These are phyloP conservation scores for Pseudachorutes palmiensis DNA, from an alignment of 1,140 invertebrate genomes.

Conservation along the genomic window DNA sequence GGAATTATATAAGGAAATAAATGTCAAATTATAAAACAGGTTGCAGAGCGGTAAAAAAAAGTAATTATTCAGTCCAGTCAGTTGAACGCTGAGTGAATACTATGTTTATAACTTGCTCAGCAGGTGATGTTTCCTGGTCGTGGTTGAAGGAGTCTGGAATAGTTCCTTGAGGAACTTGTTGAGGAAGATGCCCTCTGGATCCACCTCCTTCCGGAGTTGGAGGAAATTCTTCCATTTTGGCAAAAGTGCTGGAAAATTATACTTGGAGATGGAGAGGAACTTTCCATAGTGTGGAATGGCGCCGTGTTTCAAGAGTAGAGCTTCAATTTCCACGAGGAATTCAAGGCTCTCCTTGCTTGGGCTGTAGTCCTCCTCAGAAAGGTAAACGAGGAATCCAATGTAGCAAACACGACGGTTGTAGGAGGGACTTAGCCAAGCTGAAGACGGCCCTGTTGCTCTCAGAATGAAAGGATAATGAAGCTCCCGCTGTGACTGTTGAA, in stretches of 20 bases:
- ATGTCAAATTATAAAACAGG: not conserved
- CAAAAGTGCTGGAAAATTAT: not conserved
- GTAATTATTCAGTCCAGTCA: no score
- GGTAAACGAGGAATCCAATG: conserved; percentile 4
- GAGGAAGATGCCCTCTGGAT: not conserved
- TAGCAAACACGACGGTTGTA: not conserved
- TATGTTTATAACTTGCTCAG: not conserved
- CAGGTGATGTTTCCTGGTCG: not conserved
- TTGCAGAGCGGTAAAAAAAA: not conserved
- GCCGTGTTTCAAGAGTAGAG: not conserved
- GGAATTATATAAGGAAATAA: no score
- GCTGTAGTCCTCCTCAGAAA: conserved; percentile 5
- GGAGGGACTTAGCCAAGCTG: conserved; percentile 7
- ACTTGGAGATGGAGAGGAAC: not conserved
- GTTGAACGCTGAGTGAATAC: no score
- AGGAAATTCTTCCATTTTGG: conserved; percentile 1
- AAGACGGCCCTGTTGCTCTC: not conserved
- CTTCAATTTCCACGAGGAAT: not conserved
- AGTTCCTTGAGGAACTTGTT: conserved; percentile 1
- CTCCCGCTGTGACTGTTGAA: not conserved
- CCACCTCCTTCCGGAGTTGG: not conserved
- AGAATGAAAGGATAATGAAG: conserved; percentile 4
- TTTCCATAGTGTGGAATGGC: conserved; percentile 6
- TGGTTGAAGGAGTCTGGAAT: not conserved
- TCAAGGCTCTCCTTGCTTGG: not conserved